Conservation (phyloP, 2,113 vertebrate species). For the Petrocephalus microphthalmus region DNA sequence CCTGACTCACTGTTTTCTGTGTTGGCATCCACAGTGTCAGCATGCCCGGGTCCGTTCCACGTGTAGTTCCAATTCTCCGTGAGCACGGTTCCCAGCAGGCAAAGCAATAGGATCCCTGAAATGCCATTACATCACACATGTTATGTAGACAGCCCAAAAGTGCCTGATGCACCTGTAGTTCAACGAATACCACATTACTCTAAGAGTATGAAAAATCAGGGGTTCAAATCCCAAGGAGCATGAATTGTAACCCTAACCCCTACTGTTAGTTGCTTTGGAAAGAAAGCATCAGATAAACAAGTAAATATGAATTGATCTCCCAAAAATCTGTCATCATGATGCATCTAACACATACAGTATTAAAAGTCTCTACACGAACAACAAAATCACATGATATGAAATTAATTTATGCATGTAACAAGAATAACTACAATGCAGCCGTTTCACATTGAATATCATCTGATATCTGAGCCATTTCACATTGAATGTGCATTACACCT, state of each 20-base stretch:
- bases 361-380: background rate
- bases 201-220: too few relatives aligned
- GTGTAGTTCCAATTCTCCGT: conserved; percentile 12
- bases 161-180: background rate
- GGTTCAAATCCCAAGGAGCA: too few relatives aligned
- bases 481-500: background rate
- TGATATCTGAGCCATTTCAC: background rate
- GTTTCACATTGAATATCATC: background rate
- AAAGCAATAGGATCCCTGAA: conserved; percentile 35
- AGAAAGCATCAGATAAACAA: background rate
- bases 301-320: background rate
- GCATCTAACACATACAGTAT: background rate
- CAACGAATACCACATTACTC: background rate
- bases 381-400: background rate
- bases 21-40: background rate
- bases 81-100: conserved; percentile 31
- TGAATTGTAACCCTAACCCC: too few relatives aligned
- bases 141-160: background rate
- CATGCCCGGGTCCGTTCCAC: conserved; percentile 27
- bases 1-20: conserved; percentile 30
- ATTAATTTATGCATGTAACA: background rate
- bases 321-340: background rate
- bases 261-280: background rate
- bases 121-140: background rate
- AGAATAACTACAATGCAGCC: background rate